Evolutionary conservation across 2,888 invertebrate species (phyloP).

Genomic region (Trichogramma evanescens): DNA sequence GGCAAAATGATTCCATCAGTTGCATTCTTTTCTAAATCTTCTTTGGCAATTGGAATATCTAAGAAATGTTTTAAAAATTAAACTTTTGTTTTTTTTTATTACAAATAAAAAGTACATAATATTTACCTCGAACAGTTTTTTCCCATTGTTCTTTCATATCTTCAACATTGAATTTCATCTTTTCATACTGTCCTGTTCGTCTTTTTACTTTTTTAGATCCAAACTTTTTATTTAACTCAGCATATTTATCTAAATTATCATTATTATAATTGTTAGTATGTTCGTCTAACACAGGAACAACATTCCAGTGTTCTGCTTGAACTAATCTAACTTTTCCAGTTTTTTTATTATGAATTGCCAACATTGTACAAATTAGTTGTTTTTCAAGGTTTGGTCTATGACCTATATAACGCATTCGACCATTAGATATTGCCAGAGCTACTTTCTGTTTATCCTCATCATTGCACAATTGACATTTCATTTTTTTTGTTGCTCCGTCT

Average conservation of each 20-base stretch:
- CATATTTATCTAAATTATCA: constrained; percentile 24
- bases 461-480: constrained; percentile 36
- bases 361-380: constrained; percentile 36
- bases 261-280: constrained; percentile 19
- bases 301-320: constrained; percentile 41
- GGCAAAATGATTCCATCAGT: constrained; percentile 28
- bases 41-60: constrained; percentile 30
- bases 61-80: background rate
- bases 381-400: constrained; percentile 34
- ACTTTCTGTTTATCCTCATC: constrained; percentile 31
- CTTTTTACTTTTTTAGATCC: constrained; percentile 59
- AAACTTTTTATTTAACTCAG: constrained; percentile 56
- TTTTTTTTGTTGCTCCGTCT: constrained; percentile 34
- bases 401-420: constrained; percentile 39
- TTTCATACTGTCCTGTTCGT: constrained; percentile 56
- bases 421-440: constrained; percentile 37
- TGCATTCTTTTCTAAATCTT: constrained; percentile 22
- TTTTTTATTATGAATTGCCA: constrained; percentile 38
- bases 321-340: constrained; percentile 40
- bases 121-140: constrained; percentile 50
- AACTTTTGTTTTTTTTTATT: too few relatives aligned
- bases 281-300: constrained; percentile 34
- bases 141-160: constrained; percentile 56
- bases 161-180: constrained; percentile 54
- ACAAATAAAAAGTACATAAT: background rate